These are phyloP conservation scores for Tillus elongatus DNA, from an alignment of 2,888 invertebrate species.

Conservation along the genomic window DNA sequence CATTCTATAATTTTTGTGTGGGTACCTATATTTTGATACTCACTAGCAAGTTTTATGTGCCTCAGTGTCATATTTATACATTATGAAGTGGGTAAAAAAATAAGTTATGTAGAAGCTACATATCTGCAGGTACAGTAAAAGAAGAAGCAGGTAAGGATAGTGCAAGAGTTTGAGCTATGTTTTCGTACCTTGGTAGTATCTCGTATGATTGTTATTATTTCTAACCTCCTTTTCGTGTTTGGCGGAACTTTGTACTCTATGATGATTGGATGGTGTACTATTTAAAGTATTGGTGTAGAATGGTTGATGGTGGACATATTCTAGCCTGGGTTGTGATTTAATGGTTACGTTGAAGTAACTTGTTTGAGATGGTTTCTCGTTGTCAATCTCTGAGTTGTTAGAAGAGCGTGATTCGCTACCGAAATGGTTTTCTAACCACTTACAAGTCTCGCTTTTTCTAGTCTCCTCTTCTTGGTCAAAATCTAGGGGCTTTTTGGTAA, in stretches of 20 bases:
- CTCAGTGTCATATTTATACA: no score
- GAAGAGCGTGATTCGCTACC: constrained; percentile 78
- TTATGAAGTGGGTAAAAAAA: no score
- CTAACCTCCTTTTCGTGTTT: no score
- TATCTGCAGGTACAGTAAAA: no score
- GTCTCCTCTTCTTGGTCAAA: constrained; percentile 84
- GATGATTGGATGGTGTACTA: constrained; percentile 29
- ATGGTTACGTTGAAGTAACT: constrained; percentile 70
- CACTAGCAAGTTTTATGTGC: no score
- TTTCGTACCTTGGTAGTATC: constrained; percentile 31
- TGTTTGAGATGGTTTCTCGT: constrained; percentile 53
- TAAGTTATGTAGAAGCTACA: no score
- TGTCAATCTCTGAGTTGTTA: constrained; percentile 58
- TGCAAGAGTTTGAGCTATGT: no score
- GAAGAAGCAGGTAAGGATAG: no score
- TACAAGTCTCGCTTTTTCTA: constrained; percentile 79
- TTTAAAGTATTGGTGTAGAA: constrained; percentile 25
- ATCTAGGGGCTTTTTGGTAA: constrained; percentile 72
- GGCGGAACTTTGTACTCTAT: not conserved
- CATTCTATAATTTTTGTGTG: no score
- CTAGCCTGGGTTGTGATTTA: constrained; percentile 51
- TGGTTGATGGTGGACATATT: constrained; percentile 29
- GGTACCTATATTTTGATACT: no score
- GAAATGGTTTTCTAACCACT: constrained; percentile 86
- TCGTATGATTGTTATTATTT: constrained; percentile 26